These are phyloP conservation scores for Clivina fossor DNA, from an alignment of 2,888 invertebrate genomes.

Conservation along the genomic window DNA sequence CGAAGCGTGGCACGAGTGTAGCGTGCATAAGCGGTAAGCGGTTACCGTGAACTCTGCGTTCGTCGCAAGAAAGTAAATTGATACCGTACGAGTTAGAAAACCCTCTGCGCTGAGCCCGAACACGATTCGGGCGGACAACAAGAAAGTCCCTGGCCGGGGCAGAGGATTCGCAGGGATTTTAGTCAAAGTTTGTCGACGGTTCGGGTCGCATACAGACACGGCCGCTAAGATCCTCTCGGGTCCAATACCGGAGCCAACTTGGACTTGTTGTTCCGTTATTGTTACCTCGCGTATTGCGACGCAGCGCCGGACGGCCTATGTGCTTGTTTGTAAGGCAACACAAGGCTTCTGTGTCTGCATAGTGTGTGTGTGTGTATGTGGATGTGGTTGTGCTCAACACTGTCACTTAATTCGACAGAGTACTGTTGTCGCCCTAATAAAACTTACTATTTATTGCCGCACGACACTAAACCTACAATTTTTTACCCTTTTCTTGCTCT, in stretches of 20 bases:
- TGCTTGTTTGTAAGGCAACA: too few relatives aligned
- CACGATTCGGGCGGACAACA: constrained; percentile 28
- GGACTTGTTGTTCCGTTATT: constrained; percentile 29
- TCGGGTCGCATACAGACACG: constrained; percentile 18
- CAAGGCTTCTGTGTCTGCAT: too few relatives aligned
- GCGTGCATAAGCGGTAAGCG: too few relatives aligned
- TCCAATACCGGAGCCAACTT: constrained; percentile 21
- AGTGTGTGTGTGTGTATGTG: background rate
- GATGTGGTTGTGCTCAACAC: background rate
- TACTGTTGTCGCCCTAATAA: constrained; percentile 9
- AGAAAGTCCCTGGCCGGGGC: constrained; percentile 23
- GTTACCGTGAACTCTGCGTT: too few relatives aligned
- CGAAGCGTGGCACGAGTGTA: too few relatives aligned
- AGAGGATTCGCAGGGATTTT: constrained; percentile 24
- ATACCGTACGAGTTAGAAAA: constrained; percentile 26
- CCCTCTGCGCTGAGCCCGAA: constrained; percentile 19
- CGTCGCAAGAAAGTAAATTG: constrained; percentile 29
- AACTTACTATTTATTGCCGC: background rate
- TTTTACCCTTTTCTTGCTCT: background rate
- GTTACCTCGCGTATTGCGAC: constrained; percentile 25
- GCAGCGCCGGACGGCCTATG: too few relatives aligned
- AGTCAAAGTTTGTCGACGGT: constrained; percentile 29
- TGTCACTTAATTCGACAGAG: constrained; percentile 6
- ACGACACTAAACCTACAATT: background rate
- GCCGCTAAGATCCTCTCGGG: constrained; percentile 15